Percentiles rank a stretch among this genome's conserved stretches.
phyloP scores from a whole-genome alignment of 2,888 invertebrate genomes.

The Choristoneura rosaceana region DNA sequence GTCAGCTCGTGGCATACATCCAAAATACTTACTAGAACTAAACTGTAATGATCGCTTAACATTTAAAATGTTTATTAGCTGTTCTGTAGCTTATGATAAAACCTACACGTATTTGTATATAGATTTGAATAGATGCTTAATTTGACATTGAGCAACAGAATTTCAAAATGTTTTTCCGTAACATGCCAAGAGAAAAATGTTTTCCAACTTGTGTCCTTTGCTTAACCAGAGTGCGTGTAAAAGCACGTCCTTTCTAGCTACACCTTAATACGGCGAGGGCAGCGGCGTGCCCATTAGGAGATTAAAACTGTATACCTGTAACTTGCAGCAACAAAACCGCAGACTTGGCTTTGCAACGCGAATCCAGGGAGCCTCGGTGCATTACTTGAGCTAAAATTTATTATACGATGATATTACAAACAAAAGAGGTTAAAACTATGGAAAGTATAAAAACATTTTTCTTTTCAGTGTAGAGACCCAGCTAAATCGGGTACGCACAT shows the following conservation, averaged over 20 bases:
- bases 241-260: constrained; percentile 26
- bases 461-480: not conserved
- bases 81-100: not conserved
- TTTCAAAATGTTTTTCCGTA: not conserved
- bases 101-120: not conserved
- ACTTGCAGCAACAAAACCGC: constrained; percentile 26
- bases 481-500: constrained; percentile 21
- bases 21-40: constrained; percentile 18
- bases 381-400: constrained; percentile 12
- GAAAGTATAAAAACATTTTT: not conserved
- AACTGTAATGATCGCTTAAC: not conserved
- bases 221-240: constrained; percentile 11
- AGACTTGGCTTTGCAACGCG: constrained; percentile 30
- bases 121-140: not conserved
- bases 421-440: not conserved
- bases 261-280: constrained; percentile 12
- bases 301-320: constrained; percentile 38
- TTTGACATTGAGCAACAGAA: no score
- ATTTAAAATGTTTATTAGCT: not conserved
- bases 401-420: not conserved
- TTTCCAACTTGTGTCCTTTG: not conserved
- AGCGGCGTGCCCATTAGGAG: constrained; percentile 32
- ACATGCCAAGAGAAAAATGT: not conserved
- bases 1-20: constrained; percentile 21
- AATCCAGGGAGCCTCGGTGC: not conserved